Evolutionary conservation across 1,140 invertebrate genomes (phyloP), one percentile per base, ranked within the genome.

Genomic region (Lepeophtheirus salmonis): DNA sequence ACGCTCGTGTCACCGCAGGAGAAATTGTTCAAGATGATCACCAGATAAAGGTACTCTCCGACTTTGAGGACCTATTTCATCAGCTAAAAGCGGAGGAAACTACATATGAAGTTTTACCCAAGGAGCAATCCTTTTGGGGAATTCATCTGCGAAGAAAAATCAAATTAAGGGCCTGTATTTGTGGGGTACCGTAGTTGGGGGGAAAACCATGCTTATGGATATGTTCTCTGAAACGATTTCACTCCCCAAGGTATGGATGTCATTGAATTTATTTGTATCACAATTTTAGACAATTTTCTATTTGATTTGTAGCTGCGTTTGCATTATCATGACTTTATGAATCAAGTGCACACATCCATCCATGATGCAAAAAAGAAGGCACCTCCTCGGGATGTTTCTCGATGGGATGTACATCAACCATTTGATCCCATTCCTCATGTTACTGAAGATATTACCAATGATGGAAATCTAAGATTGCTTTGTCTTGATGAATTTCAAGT

Each of bases 401-500:
- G 73, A 75, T 54, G 75, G 73, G 56, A 63, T 52, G 26, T 79
- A 78, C 63, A 78, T 77, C 41, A 63, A 60, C 81, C 83, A 21
- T 94, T 88, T 73, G 94, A 99, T 76, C 91, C 92, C 1, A 96
- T 97, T 64, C 81, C 83, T 30, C 84, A 87, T 30, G 88, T 98
- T n/a, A 94, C 91, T 13, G 76, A 83, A 63, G 75, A 79, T 60
- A 92, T 98, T 63, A 92, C 86, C 83, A n/a, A n/a, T n/a, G n/a
- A n/a, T n/a, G n/a, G n/a, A n/a, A n/a, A n/a, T n/a, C n/a, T n/a
- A n/a, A n/a, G n/a, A n/a, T 73, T 98, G 14, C 79, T 99, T 14
- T 99, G 95, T 75, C 96, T 99, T 73, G 92, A 97, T 78, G 92
- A 99, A 76, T 99, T 99, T 78, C 95, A 98, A 78, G 92, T 97